Evolutionary conservation across 2,797 vertebrate genomes (phyloP), one percentile per base, ranked within the genome.

Genomic region (Oryzias dopingdopingensis): DNA sequence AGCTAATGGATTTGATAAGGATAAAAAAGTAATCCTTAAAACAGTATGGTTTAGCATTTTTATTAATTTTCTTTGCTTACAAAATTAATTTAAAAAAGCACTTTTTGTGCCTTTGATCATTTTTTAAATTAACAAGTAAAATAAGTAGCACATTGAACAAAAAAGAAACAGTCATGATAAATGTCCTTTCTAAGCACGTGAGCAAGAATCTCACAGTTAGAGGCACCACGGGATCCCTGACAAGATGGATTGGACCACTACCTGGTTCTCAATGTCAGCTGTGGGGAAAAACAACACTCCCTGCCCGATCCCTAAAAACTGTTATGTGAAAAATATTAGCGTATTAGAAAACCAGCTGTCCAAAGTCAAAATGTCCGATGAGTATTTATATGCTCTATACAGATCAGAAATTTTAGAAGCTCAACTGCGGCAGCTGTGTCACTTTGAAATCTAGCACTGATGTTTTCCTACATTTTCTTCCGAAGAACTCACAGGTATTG

Each of bases 271-370:
- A 73, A 68, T 62, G 49, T 81, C 72, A 58, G 62, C 72, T 70
- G 72, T 67, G 72, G 83, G 48, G 56, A 73, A 78, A 76, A 77
- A 56, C 20, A 63, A 59, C 42, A 49, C 26, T 43, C 53, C 42
- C 70, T 67, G 65, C 63, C 59, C 62, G 79, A 81, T 53, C 54
- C 79, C 84, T 76, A 69, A 85, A 89, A 92, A 88, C 64, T 76
- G 86, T 88, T 76, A 83, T 74, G 59, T 43, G 59, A 87, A 86
- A 80, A 89, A 88, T 86, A 84, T 59, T 73, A 41, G 73, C 56
- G 50, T 70, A 89, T 85, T 72, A 76, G 70, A 88, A 91, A 91
- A 91, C 84, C 92, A 92, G 89, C 91, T 92, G 92, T 86, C 81
- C 70, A 58, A 79, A 79, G 82, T 88, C 88, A 79, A 86, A 88